Percentiles rank a stretch among this genome's conserved stretches.
phyloP scores from a whole-genome alignment of 2,797 vertebrate genomes.

The Siniperca scherzeri region DNA sequence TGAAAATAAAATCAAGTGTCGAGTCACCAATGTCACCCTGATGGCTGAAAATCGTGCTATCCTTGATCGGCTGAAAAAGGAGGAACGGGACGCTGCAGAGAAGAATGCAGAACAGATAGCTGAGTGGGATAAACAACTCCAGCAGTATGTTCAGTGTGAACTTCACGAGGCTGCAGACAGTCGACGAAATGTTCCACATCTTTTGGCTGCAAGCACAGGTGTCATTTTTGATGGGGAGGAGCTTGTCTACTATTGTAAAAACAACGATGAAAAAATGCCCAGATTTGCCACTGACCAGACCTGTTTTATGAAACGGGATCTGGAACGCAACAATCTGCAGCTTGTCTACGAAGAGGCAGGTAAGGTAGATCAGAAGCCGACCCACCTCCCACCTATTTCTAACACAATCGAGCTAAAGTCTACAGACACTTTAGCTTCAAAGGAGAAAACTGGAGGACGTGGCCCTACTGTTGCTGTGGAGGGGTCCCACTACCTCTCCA shows the following conservation, averaged over 20 bases:
- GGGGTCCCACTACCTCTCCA: background rate
- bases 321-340: background rate
- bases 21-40: background rate
- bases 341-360: background rate
- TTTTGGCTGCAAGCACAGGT: background rate
- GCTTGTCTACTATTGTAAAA: accelerated
- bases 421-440: background rate
- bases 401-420: background rate
- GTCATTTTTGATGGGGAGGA: background rate
- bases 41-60: background rate
- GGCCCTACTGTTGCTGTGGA: background rate
- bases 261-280: background rate
- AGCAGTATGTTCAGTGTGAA: background rate
- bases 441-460: background rate
- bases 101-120: background rate
- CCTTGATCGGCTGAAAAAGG: background rate
- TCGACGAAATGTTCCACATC: background rate
- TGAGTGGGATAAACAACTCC: background rate
- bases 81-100: background rate
- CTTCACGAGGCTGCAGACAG: background rate
- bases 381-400: background rate
- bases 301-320: background rate
- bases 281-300: background rate
- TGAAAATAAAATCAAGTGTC: no score
- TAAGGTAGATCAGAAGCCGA: background rate